phyloP scores from a whole-genome alignment of 2,888 invertebrate species.

The Orthosia incerta region DNA sequence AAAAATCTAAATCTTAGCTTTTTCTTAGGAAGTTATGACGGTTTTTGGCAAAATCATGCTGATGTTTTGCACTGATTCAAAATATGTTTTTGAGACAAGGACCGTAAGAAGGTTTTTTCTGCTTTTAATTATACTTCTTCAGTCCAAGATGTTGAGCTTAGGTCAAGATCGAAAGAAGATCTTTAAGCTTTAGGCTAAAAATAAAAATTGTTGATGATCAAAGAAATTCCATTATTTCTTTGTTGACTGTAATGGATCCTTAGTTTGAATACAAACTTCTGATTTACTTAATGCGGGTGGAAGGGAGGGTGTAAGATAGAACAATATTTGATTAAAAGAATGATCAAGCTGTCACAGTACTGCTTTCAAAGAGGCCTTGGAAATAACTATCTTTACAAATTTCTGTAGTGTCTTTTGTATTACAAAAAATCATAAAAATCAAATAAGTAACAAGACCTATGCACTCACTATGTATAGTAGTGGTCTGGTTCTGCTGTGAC shows the following conservation, averaged over 20 bases:
- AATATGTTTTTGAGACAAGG: no score
- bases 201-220: no score
- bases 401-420: no score
- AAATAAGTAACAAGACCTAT: background rate
- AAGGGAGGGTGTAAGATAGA: background rate
- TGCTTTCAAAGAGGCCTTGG: background rate
- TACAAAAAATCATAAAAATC: no score
- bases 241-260: no score
- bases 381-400: no score
- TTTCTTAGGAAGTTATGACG: background rate
- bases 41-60: background rate
- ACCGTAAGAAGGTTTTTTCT: background rate
- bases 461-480: conserved; percentile 88
- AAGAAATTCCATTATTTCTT: no score
- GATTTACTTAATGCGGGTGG: background rate
- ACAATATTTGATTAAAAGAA: background rate
- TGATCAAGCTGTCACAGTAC: background rate
- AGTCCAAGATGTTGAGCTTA: no score
- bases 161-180: background rate
- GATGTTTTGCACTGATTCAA: no score
- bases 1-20: background rate
- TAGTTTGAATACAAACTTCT: no score
- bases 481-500: conserved; percentile 88
- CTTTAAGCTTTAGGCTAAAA: background rate
- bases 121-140: background rate